Conservation (phyloP, 2,797 vertebrate species). For the Ptychobarbus kaznakovi region DNA sequence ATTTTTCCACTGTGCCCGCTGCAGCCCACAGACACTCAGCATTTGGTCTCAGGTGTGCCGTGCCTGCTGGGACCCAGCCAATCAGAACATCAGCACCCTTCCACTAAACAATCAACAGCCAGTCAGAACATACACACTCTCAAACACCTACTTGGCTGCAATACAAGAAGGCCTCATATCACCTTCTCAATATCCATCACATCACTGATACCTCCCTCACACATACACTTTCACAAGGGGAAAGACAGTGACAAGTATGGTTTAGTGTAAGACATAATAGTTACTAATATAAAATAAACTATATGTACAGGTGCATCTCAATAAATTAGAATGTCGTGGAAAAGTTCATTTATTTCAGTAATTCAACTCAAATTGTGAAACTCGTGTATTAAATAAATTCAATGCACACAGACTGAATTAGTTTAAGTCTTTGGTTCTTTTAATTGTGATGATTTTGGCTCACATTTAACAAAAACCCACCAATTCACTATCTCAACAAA, state of each 20-base stretch:
- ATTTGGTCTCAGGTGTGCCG: conserved; percentile 51
- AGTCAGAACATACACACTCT: conserved; percentile 18
- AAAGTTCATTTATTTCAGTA: too few species aligned
- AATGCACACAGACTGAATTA: too few species aligned
- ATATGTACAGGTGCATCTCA: neutral
- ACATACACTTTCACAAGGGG: neutral
- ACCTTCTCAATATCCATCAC: conserved; percentile 24
- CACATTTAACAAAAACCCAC: too few species aligned
- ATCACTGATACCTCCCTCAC: conserved; percentile 1
- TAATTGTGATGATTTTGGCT: too few species aligned
- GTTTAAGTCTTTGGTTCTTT: too few species aligned
- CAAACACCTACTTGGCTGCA: neutral
- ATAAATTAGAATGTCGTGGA: too few species aligned
- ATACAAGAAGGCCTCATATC: neutral
- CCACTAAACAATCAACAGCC: conserved; percentile 26
- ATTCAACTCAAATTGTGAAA: too few species aligned
- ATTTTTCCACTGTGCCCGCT: conserved; percentile 61
- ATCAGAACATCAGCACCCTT: conserved; percentile 20
- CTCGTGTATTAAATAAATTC: too few species aligned
- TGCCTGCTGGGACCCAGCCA: conserved; percentile 35
- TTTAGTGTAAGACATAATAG: neutral
- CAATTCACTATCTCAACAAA: too few species aligned
- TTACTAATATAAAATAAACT: neutral
- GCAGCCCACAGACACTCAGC: conserved; percentile 44
- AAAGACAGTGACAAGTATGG: neutral